A percentile compares a stretch with the other conserved stretches of the same genome.
Conservation (phyloP, 2,797 vertebrate species). For the Hypotaenidia philippensis region DNA sequence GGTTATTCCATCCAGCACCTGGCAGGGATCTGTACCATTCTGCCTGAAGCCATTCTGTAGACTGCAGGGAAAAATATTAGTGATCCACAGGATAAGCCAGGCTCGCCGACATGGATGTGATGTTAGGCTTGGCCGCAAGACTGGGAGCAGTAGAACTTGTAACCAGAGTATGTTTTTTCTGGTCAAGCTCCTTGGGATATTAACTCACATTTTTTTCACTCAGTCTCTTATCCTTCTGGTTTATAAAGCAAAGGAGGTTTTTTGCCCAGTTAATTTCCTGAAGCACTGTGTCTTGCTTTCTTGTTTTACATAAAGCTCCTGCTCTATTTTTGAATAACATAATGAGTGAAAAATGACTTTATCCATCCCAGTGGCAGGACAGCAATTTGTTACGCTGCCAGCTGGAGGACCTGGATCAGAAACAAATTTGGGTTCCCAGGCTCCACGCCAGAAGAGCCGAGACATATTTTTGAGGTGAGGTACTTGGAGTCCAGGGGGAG, state of each 20-base stretch:
- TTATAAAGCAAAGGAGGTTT: conserved; percentile 21
- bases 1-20: not conserved
- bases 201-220: conserved; percentile 5
- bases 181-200: not conserved
- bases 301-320: conserved; percentile 47
- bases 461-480: conserved; percentile 57
- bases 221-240: not conserved
- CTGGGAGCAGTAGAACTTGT: not conserved
- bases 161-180: not conserved
- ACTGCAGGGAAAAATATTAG: not conserved
- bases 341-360: conserved; percentile 51
- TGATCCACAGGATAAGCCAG: not conserved
- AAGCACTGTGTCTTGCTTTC: not conserved
- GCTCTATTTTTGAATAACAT: conserved; percentile 58
- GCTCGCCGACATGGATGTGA: not conserved
- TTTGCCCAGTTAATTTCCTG: conserved; percentile 28
- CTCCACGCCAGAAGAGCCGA: not conserved
- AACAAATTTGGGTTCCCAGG: conserved; percentile 66
- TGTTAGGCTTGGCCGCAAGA: not conserved
- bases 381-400: conserved; percentile 19
- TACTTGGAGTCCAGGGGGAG: conserved; percentile 38
- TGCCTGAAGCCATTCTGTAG: not conserved
- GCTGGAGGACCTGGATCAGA: conserved; percentile 58
- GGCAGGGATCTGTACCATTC: not conserved
- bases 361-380: conserved; percentile 35